Percentiles rank a stretch among this genome's conserved stretches.
Evolutionary conservation across 2,888 invertebrate species (phyloP).

Genomic region (Micoletzkya japonica): DNA sequence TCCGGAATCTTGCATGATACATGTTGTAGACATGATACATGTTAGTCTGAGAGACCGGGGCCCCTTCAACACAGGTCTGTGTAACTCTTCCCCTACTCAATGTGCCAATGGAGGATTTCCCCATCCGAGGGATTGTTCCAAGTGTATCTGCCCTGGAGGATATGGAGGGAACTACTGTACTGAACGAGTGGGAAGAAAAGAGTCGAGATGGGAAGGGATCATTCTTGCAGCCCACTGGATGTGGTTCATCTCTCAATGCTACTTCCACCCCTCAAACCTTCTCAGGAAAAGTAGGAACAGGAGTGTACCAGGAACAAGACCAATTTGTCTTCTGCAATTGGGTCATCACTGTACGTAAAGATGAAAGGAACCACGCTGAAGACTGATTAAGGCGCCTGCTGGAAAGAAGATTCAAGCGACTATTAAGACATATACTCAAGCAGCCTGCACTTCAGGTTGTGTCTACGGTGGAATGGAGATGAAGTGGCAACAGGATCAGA

Average conservation of each 20-base stretch:
- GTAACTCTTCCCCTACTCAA: constrained; percentile 32
- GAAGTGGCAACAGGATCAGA: constrained; percentile 45
- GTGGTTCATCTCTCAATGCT: constrained; percentile 13
- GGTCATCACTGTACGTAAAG: constrained; percentile 20
- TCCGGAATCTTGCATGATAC: too few relatives aligned
- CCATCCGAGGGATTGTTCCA: constrained; percentile 44
- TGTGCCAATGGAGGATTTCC: constrained; percentile 56
- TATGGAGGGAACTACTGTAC: constrained; percentile 48
- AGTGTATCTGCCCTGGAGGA: constrained; percentile 55
- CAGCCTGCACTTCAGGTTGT: constrained; percentile 39
- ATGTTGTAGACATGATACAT: too few relatives aligned
- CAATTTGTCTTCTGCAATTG: constrained; percentile 28
- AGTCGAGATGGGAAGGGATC: neutral
- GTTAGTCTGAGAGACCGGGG: too few relatives aligned
- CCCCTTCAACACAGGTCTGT: too few relatives aligned
- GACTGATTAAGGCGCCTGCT: constrained; percentile 2
- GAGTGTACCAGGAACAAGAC: constrained; percentile 5
- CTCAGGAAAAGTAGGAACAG: neutral
- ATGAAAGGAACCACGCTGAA: neutral
- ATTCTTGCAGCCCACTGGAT: constrained; percentile 13
- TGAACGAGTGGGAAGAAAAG: constrained; percentile 37
- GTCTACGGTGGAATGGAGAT: constrained; percentile 56
- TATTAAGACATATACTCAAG: constrained; percentile 14
- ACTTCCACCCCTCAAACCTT: neutral
- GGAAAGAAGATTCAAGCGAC: constrained; percentile 23